Evolutionary conservation across 1,140 invertebrate species (phyloP), one percentile per base, ranked within the genome.

Genomic region (Mylabris phalerata): DNA sequence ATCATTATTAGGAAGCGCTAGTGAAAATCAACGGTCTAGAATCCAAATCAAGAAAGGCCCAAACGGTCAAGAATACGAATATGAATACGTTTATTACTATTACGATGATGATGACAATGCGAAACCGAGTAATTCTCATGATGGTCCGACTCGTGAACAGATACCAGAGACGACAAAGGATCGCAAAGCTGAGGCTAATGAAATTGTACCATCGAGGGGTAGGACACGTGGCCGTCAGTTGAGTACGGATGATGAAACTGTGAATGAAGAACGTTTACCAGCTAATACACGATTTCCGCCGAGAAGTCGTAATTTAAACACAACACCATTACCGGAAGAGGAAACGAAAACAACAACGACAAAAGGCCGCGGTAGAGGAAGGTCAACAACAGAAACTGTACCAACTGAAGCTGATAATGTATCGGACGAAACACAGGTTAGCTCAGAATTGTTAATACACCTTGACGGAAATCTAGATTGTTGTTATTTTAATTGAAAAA

Each of bases 21-120:
- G 70, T 50, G 72, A 73, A 11, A 72, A 73, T 57, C 80, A 83
- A 66, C 79, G 82, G 40, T 86, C 85, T 1, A 73, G 85, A 59
- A 86, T 88, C 59, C 82, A 91, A 79, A 85, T 92, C 27, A 91
- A 92, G 66, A 92, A 92, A 73, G 90, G 88, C 25, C 88, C 89
- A n/a, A 91, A 92, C 67, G 90, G 90, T 3, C 86, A 92, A 74
- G 90, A 93, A 65, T 92, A 93, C 67, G 90, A 93, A 73, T 93
- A 92, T 70, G 90, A 92, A 71, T 93, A 93, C 64, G 87, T 92
- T 13, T 93, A 93, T 67, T 93, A 93, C 70, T 93, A 93, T 66
- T 90, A 92, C 59, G 88, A 92, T 61, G 89, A 90, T 58, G 88
- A 91, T 2, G 83, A 84, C 48, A 75, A 71, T 54, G 40, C 55